These are phyloP conservation scores for Liparis tanakae DNA, from an alignment of 2,797 vertebrate genomes.

Conservation along the genomic window DNA sequence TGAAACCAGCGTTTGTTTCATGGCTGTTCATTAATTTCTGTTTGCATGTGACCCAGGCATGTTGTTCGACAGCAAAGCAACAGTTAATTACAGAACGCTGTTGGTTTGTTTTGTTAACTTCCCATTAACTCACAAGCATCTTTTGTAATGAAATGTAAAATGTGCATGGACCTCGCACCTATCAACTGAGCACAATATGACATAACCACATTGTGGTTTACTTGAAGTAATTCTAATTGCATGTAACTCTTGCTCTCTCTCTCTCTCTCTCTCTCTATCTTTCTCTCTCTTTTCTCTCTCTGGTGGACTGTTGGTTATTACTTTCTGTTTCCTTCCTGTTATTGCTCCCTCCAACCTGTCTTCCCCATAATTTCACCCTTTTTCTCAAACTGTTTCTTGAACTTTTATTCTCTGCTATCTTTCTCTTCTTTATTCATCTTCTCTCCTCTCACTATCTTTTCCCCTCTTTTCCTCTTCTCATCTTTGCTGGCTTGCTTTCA, in stretches of 20 bases:
- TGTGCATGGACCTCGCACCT: conserved; percentile 74
- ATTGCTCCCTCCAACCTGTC: conserved; percentile 23
- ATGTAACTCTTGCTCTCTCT: conserved; percentile 91
- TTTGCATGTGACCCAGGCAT: conserved; percentile 78
- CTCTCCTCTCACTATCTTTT: conserved; percentile 63
- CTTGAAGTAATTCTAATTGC: conserved; percentile 92
- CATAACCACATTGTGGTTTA: conserved; percentile 85
- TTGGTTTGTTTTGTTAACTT: conserved; percentile 58
- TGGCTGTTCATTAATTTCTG: conserved; percentile 62
- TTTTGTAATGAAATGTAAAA: conserved; percentile 68
- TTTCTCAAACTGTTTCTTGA: conserved; percentile 3
- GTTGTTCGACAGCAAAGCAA: conserved; percentile 56
- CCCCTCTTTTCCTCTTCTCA: conserved; percentile 40
- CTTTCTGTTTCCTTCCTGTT: conserved; percentile 20
- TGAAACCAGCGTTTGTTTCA: conserved; percentile 49
- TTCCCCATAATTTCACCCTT: not conserved
- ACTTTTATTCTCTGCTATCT: conserved; percentile 7
- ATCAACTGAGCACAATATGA: conserved; percentile 71
- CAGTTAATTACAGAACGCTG: conserved; percentile 56
- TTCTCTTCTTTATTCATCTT: conserved; percentile 40
- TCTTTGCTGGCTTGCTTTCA: conserved; percentile 57
- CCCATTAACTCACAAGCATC: conserved; percentile 66
- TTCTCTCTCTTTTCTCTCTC: conserved; percentile 38
- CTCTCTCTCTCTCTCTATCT: conserved; percentile 61
- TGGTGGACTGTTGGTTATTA: conserved; percentile 54